Evolutionary conservation across 2,888 invertebrate genomes (phyloP).

Genomic region (Sarcophaga carnaria): DNA sequence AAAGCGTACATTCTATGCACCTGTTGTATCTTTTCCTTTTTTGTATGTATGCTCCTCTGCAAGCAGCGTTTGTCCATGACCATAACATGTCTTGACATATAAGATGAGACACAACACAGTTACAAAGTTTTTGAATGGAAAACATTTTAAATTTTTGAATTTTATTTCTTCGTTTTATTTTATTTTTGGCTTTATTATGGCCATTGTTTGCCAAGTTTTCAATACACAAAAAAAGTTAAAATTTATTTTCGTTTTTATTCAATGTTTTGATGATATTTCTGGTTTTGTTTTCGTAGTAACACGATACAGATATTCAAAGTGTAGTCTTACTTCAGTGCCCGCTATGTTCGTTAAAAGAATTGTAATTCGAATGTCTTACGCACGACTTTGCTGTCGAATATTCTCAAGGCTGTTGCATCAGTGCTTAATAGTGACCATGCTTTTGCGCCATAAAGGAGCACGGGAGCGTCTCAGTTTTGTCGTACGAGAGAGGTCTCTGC

Average conservation of each 20-base stretch:
- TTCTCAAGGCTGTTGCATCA: no score
- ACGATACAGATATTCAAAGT: neutral
- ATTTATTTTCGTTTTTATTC: neutral
- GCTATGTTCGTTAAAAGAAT: no score
- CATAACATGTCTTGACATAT: neutral
- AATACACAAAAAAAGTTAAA: neutral
- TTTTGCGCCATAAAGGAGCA: no score
- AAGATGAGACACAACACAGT: no score
- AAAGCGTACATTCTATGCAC: neutral
- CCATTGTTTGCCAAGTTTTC: neutral
- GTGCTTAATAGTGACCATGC: no score
- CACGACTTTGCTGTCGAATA: no score
- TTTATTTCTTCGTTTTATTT: no score
- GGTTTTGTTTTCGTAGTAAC: neutral
- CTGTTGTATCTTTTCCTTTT: neutral
- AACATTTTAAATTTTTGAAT: neutral
- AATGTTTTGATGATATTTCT: slow-evolving; percentile 8
- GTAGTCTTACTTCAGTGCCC: no score
- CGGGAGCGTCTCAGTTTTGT: no score
- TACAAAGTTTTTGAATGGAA: neutral
- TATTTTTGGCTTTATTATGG: neutral
- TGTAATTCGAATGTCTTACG: no score
- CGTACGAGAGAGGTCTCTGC: no score
- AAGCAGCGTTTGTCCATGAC: neutral
- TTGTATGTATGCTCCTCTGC: neutral